Percentiles rank a stretch among this genome's conserved stretches.
These are phyloP conservation scores for Caenorhabditis macrosperma DNA, from an alignment of 2,888 invertebrate genomes.

Conservation along the genomic window DNA sequence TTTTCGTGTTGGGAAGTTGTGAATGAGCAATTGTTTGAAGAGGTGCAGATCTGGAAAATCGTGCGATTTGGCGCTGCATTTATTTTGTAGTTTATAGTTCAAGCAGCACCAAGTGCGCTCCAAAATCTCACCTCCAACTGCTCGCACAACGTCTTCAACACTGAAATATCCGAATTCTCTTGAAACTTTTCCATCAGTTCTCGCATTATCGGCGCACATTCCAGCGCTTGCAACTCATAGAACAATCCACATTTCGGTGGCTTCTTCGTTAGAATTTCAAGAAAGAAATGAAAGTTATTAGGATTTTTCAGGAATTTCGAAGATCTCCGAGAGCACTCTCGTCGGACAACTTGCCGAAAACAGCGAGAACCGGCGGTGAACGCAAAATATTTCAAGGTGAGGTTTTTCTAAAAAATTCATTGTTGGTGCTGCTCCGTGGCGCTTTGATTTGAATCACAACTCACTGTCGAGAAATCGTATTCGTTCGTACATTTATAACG, in stretches of 20 bases:
- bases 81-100: neutral
- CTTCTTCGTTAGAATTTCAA: neutral
- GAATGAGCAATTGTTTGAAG: no score
- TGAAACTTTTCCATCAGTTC: neutral
- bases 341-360: neutral
- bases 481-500: neutral
- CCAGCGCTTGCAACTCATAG: neutral
- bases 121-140: slow-evolving; percentile 18
- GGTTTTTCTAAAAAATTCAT: neutral
- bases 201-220: neutral
- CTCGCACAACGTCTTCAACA: neutral
- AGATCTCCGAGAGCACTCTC: neutral
- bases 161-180: neutral
- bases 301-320: neutral
- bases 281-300: no score
- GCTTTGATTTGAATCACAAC: no score
- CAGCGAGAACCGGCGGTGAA: neutral
- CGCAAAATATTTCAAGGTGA: neutral
- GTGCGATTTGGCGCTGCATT: no score
- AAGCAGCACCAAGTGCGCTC: neutral
- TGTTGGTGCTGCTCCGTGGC: no score
- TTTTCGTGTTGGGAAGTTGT: no score
- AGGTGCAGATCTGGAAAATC: no score
- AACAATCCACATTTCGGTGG: neutral
- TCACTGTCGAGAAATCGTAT: neutral